Conservation (phyloP, 2,888 invertebrate genomes). For the Himalopsyche japonica region DNA sequence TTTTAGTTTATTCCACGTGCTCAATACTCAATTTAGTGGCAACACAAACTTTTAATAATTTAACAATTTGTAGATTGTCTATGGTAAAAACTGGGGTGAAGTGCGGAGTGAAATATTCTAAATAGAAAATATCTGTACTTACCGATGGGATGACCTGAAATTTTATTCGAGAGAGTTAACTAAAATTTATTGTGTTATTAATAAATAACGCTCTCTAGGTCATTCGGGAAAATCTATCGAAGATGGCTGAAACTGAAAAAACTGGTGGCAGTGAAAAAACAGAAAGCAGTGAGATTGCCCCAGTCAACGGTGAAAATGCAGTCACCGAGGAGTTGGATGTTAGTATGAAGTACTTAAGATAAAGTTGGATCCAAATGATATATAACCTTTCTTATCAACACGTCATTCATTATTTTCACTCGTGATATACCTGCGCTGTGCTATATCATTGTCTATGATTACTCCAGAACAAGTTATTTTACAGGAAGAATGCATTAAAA, state of each 20-base stretch:
- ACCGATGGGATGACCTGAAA: not conserved
- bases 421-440: not conserved
- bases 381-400: not conserved
- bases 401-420: not conserved
- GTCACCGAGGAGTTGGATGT: slow-evolving; percentile 12
- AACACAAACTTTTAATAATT: not conserved
- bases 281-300: slow-evolving; percentile 9
- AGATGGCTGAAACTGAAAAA: slow-evolving; percentile 9
- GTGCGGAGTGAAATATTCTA: not conserved
- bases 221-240: not conserved
- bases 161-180: not conserved
- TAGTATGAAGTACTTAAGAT: not conserved
- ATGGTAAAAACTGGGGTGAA: not conserved
- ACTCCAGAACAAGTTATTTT: not conserved
- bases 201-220: not conserved
- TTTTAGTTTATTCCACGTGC: not conserved
- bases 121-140: not conserved
- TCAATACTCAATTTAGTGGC: not conserved
- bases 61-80: not conserved
- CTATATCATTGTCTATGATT: too few relatives aligned
- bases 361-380: not conserved
- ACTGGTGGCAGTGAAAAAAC: not conserved
- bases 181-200: not conserved
- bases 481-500: not conserved
- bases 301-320: slow-evolving; percentile 5